Conservation (phyloP, 37 sponge, comb jelly and placozoan species). For the Chondrilla cf. caribensis region DNA sequence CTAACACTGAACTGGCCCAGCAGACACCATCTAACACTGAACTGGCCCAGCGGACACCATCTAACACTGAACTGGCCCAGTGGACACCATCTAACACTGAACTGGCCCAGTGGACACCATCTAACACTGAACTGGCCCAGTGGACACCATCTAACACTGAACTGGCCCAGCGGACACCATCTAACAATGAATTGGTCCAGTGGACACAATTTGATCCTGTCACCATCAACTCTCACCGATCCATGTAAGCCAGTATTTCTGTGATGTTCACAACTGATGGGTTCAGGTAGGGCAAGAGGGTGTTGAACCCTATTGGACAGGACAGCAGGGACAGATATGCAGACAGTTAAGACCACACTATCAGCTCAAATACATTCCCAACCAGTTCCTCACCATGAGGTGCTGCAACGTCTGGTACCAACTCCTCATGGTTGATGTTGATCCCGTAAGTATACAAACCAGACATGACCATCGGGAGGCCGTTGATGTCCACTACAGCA, state of each 20-base stretch:
- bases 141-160: neutral
- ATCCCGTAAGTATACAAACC: conserved; percentile 16
- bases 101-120: neutral
- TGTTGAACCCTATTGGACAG: neutral
- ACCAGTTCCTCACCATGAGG: conserved; percentile 5
- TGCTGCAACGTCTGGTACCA: conserved; percentile 9
- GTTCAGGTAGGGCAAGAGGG: conserved; percentile 15
- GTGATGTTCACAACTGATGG: neutral
- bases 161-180: neutral
- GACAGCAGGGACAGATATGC: neutral
- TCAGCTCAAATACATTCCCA: neutral
- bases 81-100: neutral
- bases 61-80: neutral
- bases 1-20: neutral
- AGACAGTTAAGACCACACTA: neutral
- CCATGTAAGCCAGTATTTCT: neutral
- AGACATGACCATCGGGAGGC: conserved; percentile 6
- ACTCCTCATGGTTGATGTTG: neutral
- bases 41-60: neutral
- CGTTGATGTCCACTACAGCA: conserved; percentile 1
- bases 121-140: neutral
- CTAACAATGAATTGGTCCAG: neutral
- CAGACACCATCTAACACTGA: neutral
- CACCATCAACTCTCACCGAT: neutral
- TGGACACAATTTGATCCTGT: neutral